These are phyloP conservation scores for Tadarida brasiliensis DNA, from an alignment of 2,797 vertebrate species.

Conservation along the genomic window DNA sequence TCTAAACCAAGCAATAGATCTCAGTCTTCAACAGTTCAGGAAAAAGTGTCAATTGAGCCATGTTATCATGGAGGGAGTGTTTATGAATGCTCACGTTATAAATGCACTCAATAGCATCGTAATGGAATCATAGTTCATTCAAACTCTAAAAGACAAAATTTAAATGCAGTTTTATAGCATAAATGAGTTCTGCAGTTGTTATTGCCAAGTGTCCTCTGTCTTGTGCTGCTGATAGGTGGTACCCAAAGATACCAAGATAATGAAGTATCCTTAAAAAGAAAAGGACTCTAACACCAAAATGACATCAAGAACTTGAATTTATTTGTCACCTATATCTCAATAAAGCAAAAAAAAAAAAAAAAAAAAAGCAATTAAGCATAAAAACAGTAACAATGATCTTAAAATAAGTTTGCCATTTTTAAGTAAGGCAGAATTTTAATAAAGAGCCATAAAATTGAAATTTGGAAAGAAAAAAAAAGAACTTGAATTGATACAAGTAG, in stretches of 20 bases:
- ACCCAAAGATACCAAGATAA: background rate
- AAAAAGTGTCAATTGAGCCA: background rate
- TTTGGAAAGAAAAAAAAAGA: background rate
- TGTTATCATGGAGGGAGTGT: background rate
- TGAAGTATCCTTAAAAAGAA: background rate
- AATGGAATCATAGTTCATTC: slow-evolving; percentile 22
- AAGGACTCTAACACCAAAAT: background rate
- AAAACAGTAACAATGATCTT: background rate
- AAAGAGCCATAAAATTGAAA: background rate
- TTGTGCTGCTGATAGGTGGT: background rate
- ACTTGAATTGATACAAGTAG: background rate
- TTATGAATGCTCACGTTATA: slow-evolving; percentile 1
- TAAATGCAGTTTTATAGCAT: background rate
- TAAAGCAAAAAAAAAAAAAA: background rate
- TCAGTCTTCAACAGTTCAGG: background rate
- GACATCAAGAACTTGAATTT: background rate
- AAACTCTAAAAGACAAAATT: slow-evolving; percentile 38
- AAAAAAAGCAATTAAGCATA: background rate
- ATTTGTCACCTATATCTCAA: background rate
- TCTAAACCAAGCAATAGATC: background rate
- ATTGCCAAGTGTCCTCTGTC: background rate
- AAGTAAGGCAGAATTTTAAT: slow-evolving; percentile 38
- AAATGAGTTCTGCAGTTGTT: background rate
- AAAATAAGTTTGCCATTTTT: background rate
- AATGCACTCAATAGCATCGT: background rate